Evolutionary conservation across 2,888 invertebrate genomes (phyloP).

Genomic region (Spisula solida): DNA sequence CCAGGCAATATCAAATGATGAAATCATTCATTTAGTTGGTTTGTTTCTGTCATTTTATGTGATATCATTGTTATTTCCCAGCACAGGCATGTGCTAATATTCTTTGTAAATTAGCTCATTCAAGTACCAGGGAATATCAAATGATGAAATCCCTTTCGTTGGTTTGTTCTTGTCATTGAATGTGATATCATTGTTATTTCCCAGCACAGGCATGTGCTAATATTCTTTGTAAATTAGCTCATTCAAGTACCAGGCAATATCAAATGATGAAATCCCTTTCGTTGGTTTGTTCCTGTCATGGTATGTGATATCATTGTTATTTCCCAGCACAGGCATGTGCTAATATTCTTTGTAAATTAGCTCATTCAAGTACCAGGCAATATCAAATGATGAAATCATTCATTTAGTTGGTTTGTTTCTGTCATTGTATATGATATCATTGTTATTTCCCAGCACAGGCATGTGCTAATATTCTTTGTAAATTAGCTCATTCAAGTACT

Average conservation of each 20-base stretch:
- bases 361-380: constrained; percentile 6
- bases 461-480: not conserved
- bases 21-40: not conserved
- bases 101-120: not conserved
- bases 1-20: not conserved
- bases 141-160: not conserved
- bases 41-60: not conserved
- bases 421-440: not conserved
- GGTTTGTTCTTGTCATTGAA: not conserved
- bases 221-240: not conserved
- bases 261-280: not conserved
- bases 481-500: constrained; percentile 1
- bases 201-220: constrained; percentile 4
- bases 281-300: not conserved
- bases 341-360: not conserved
- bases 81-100: constrained; percentile 6
- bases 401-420: not conserved
- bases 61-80: not conserved
- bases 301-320: not conserved
- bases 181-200: not conserved
- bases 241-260: not conserved
- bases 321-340: constrained; percentile 4
- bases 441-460: constrained; percentile 11
- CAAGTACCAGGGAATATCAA: not conserved
- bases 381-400: not conserved